phyloP scores from a whole-genome alignment of 2,797 vertebrate species.

The Podargus strigoides region DNA sequence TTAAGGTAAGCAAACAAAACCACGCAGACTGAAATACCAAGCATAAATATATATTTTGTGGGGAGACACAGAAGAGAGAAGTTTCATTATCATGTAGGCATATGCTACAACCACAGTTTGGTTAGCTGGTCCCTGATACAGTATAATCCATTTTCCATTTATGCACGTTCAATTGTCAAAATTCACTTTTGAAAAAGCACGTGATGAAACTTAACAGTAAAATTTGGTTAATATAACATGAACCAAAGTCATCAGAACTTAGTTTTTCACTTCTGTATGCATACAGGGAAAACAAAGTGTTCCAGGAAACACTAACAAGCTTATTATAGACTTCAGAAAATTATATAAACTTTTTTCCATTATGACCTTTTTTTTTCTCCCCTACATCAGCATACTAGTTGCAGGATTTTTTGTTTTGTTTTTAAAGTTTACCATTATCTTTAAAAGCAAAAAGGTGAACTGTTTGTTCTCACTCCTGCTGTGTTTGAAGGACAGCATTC shows the following conservation, averaged over 20 bases:
- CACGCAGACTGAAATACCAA: not conserved
- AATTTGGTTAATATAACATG: not conserved
- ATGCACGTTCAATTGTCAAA: not conserved
- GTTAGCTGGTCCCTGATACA: not conserved
- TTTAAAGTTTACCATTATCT: not conserved
- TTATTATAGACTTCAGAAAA: not conserved
- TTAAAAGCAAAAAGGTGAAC: slow-evolving; percentile 15
- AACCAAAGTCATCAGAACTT: not conserved
- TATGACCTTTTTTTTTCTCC: not conserved
- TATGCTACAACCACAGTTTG: not conserved
- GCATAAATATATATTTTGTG: not conserved
- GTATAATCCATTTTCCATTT: not conserved
- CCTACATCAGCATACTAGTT: not conserved
- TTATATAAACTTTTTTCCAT: not conserved
- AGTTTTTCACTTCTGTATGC: not conserved
- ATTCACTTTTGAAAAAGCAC: not conserved
- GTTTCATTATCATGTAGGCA: not conserved
- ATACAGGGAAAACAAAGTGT: not conserved
- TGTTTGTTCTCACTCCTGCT: not conserved
- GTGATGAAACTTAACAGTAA: not conserved
- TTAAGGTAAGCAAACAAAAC: not conserved
- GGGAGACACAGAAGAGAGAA: not conserved
- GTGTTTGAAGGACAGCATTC: not conserved
- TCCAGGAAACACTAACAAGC: not conserved
- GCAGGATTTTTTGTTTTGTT: not conserved